Evolutionary conservation across 2,888 invertebrate genomes (phyloP).

Genomic region (Drosophila vallismaia): DNA sequence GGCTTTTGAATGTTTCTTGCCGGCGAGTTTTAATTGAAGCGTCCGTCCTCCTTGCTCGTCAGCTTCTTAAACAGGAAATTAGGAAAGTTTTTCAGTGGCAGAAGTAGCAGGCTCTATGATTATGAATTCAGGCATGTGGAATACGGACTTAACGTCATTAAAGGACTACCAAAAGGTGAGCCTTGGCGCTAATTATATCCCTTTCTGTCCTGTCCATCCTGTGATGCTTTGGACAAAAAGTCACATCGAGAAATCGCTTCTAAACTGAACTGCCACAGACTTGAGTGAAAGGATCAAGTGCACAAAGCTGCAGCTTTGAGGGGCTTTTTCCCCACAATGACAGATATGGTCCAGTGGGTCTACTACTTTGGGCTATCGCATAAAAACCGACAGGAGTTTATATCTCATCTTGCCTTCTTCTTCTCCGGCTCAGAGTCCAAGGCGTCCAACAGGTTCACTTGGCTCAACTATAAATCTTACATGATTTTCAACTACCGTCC

Average conservation of each 20-base stretch:
- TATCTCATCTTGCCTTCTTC: constrained; percentile 17
- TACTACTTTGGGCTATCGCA: constrained; percentile 4
- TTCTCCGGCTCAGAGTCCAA: neutral
- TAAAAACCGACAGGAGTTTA: constrained; percentile 36
- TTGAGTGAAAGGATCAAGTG: constrained; percentile 15
- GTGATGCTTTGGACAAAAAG: neutral
- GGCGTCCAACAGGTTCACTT: constrained; percentile 56
- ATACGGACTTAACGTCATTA: constrained; percentile 10
- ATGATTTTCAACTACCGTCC: constrained; percentile 55
- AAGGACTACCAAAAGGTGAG: constrained; percentile 3
- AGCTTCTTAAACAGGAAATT: constrained; percentile 61
- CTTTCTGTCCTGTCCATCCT: neutral
- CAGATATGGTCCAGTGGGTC: constrained; percentile 18
- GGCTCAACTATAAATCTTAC: constrained; percentile 65
- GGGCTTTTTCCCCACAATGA: neutral
- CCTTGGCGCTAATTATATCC: neutral
- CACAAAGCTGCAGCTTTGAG: constrained; percentile 4
- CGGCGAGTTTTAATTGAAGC: constrained; percentile 68
- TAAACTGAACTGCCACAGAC: neutral
- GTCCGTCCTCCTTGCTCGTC: constrained; percentile 17
- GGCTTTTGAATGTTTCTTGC: constrained; percentile 44
- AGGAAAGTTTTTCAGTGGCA: constrained; percentile 55
- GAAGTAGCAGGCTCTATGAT: constrained; percentile 5
- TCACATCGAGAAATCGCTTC: neutral
- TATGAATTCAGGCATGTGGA: constrained; percentile 5